Evolutionary conservation across 2,888 invertebrate genomes (phyloP), one percentile per base, ranked within the genome.

Genomic region (Tetropium fuscum): DNA sequence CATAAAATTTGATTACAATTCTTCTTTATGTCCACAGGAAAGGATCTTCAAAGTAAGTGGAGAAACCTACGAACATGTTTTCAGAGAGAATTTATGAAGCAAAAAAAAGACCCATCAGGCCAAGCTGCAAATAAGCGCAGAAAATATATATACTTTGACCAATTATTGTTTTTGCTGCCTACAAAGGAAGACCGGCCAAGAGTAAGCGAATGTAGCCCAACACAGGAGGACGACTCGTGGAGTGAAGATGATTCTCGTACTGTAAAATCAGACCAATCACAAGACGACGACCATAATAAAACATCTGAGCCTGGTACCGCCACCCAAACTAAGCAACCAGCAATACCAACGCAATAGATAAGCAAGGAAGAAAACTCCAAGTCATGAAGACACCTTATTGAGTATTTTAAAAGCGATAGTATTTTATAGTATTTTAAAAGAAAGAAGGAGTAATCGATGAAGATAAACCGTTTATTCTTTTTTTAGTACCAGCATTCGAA

Each of bases 281-380:
- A 36, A 36, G 36, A 36, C 16, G 16, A 36, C 16, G 16, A 36
- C 16, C 15, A 15, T 16, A 16, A 18, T 36, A 36, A 5, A 16
- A 3, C 36, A 36, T 36, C 36, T 18, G 16, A 15, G 15, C 8
- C 36, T 16, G 15, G 16, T 18, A 36, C 36, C 10, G 10, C 36
- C 16, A 36, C 36, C 16, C 36, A 36, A 36, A 36, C 36, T 16
- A 36, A 36, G 15, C 36, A 36, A 36, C 36, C 16, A 36, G 16
- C 16, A 5, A 15, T 15, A 36, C 36, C 16, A 16, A 16, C 4
- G 15, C 16, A 15, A 5, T 15, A 36, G 36, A 36, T 5, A 2
- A 36, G n/a, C n/a, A n/a, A n/a, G n/a, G n/a, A 36, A 36, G 16
- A 36, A 36, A n/a, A 18, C 36, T 36, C 16, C 15, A 16, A 16